Conservation (phyloP, 2,888 invertebrate genomes). For the Heliconius charithonia region DNA sequence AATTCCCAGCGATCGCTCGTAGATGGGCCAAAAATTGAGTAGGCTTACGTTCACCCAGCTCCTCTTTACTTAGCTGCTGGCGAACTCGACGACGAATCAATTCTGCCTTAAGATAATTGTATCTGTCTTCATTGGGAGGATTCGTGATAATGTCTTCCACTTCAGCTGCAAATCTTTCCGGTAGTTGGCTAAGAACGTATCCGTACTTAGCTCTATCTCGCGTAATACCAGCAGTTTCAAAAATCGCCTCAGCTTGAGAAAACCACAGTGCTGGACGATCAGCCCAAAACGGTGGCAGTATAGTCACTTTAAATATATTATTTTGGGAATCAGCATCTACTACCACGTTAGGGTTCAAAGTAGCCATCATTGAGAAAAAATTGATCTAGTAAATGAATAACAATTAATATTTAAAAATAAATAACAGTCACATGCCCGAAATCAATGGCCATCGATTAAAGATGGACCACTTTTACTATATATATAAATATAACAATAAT, state of each 20-base stretch:
- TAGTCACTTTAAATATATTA: slow-evolving; percentile 26
- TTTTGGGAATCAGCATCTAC: neutral
- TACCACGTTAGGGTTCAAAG: neutral
- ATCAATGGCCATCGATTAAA: neutral
- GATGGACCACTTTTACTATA: neutral
- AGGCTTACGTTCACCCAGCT: slow-evolving; percentile 18
- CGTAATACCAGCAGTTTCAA: slow-evolving; percentile 23
- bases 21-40: slow-evolving; percentile 17
- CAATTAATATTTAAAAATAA: neutral
- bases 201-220: slow-evolving; percentile 13
- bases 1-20: neutral
- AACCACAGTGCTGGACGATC: slow-evolving; percentile 18
- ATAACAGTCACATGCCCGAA: neutral
- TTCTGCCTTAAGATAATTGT: slow-evolving; percentile 8
- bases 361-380: slow-evolving; percentile 1
- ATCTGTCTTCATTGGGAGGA: slow-evolving; percentile 26
- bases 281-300: slow-evolving; percentile 12
- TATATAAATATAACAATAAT: neutral
- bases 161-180: neutral
- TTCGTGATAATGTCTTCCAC: slow-evolving; percentile 22
- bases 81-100: slow-evolving; percentile 12
- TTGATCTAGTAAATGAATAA: too few species aligned
- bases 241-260: slow-evolving; percentile 17
- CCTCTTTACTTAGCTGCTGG: slow-evolving; percentile 6
- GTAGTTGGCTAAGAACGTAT: slow-evolving; percentile 7